Base-by-base conservation (phyloP, 2,888 invertebrate genomes). In the Temnothorax ravouxi region DNA sequence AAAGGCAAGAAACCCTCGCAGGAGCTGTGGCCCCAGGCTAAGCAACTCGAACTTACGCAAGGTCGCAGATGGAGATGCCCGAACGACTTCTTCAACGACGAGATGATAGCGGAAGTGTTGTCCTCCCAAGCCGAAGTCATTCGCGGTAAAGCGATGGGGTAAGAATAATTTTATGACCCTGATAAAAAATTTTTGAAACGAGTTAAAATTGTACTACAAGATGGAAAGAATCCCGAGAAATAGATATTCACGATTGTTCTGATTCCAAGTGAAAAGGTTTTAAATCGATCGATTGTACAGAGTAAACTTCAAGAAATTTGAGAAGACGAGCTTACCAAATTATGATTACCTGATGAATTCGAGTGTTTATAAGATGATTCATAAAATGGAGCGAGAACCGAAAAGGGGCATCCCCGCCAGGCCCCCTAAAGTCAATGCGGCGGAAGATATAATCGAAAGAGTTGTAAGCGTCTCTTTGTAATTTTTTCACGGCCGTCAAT, bases 291-390 rank as follows among this genome's bases (percentile, higher is more conserved):
- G 25, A 59, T 54, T 69, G 9, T 92, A n/a, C 95, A 98, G 98
- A 94, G 97, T 98, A 83, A 98, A 98, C 96, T 98, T 98, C 95
- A 96, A 98, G 96, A 98, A 98, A 95, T 98, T 97, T 95, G 97
- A 98, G 93, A 98, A 98, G 92, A 93, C 91, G 50, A 91, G 90
- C 77, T 97, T 97, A 85, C 97, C 97, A 72, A 96, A 96, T 86
- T 95, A 97, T 92, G 97, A 97, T 90, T 97, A 97, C 94, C 96
- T 98, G 89, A 96, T 97, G 95, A 96, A 97, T 92, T 98, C 98
- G 83, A 97, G 97, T 94, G 97, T 97, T 6, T 98, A 97, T 95
- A 97, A 97, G 94, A 95, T 98, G 94, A 96, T 98, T 84, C 98
- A 98, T 95, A 96, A 97, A 91, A 96, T 97, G 96, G 97, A 97